Evolutionary conservation across 2,888 invertebrate genomes (phyloP).

Genomic region (Himalopsyche tibetana): DNA sequence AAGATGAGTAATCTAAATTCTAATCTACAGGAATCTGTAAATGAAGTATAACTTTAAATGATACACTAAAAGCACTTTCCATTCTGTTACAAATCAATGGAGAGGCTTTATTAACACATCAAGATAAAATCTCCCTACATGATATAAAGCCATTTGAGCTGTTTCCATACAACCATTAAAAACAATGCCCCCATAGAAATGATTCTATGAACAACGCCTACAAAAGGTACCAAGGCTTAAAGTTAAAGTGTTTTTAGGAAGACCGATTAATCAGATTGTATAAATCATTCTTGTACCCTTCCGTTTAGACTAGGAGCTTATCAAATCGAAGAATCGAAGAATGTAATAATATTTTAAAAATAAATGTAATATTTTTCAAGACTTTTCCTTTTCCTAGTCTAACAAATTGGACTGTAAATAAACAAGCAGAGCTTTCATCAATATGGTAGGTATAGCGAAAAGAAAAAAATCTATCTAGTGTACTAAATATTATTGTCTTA

Average conservation of each 20-base stretch:
- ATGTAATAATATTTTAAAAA: neutral
- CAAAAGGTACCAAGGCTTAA: constrained; percentile 1
- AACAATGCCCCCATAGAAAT: constrained; percentile 51
- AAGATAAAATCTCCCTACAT: constrained; percentile 55
- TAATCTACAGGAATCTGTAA: constrained; percentile 46
- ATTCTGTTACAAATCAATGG: constrained; percentile 48
- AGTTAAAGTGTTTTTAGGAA: constrained; percentile 13
- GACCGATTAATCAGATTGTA: neutral
- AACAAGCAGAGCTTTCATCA: too few relatives aligned
- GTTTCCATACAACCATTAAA: constrained; percentile 50
- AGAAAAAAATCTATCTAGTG: too few relatives aligned
- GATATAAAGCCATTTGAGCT: constrained; percentile 51
- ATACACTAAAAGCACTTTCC: constrained; percentile 51
- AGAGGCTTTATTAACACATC: constrained; percentile 61
- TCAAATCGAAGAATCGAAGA: neutral
- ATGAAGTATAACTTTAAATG: constrained; percentile 52
- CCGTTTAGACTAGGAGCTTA: constrained; percentile 14
- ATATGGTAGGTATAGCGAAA: too few relatives aligned
- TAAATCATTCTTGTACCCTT: constrained; percentile 44
- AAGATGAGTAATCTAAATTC: constrained; percentile 47
- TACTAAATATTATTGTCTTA: too few relatives aligned
- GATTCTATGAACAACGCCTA: constrained; percentile 4
- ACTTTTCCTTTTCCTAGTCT: too few relatives aligned
- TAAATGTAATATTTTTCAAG: neutral
- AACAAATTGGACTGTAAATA: too few relatives aligned